Evolutionary conservation across 2,797 vertebrate genomes (phyloP).

Genomic region (Linurgus olivaceus): DNA sequence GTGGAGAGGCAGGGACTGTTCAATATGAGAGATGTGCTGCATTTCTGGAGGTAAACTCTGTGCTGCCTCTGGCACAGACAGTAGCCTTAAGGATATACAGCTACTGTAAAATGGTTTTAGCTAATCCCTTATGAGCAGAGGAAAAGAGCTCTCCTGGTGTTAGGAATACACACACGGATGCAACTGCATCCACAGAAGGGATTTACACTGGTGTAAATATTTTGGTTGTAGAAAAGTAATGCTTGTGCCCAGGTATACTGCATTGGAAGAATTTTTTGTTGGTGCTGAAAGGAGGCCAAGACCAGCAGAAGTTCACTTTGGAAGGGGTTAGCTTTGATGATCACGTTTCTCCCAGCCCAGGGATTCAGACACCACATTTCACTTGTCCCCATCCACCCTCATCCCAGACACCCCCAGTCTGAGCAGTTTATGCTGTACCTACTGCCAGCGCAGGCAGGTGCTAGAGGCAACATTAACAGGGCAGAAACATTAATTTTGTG

Average conservation of each 20-base stretch:
- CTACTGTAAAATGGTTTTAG: not conserved
- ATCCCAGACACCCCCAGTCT: accelerated
- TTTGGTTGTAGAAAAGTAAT: not conserved
- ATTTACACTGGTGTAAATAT: not conserved
- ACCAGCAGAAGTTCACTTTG: not conserved
- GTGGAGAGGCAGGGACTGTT: not conserved
- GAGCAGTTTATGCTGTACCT: not conserved
- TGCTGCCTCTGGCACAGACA: not conserved
- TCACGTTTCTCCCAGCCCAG: not conserved
- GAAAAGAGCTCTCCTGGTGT: not conserved
- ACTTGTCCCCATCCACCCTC: not conserved
- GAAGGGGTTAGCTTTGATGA: not conserved
- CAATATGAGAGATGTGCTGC: not conserved
- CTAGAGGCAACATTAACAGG: not conserved
- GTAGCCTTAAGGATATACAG: not conserved
- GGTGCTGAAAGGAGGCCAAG: not conserved
- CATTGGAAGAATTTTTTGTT: not conserved
- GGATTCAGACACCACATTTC: not conserved
- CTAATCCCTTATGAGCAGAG: not conserved
- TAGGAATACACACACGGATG: accelerated
- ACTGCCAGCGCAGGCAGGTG: not conserved
- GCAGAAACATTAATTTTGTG: not conserved
- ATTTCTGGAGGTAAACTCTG: not conserved
- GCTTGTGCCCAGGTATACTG: not conserved
- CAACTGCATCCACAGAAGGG: not conserved